Conservation (phyloP, 2,797 vertebrate genomes). For the Aplochiton taeniatus region DNA sequence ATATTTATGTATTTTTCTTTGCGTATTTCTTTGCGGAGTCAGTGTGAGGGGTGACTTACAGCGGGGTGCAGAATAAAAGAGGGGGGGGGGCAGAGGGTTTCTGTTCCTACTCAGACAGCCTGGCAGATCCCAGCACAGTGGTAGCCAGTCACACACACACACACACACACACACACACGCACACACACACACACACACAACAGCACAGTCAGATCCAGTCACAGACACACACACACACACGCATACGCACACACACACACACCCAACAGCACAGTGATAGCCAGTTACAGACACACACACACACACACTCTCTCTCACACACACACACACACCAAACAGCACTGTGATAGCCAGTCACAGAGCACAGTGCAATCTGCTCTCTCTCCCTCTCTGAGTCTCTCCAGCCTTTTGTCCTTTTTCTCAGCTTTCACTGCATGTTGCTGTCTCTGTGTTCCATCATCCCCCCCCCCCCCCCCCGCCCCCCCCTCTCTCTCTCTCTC, state of each 20-base stretch:
- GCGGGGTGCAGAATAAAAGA: conserved; percentile 65
- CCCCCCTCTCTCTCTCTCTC: neutral
- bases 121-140: neutral
- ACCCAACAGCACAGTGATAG: neutral
- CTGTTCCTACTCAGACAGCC: no score
- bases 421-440: neutral
- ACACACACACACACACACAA: conserved; percentile 1
- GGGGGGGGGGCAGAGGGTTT: conserved; percentile 10
- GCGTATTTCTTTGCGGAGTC: conserved; percentile 56
- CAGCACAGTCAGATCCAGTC: conserved; percentile 15
- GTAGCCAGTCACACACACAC: neutral
- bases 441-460: neutral
- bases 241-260: conserved; percentile 6
- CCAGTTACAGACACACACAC: neutral
- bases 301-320: no score
- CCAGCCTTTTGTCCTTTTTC: neutral
- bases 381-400: neutral
- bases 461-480: conserved; percentile 12
- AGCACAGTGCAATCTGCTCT: neutral
- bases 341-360: neutral
- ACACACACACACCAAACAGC: neutral
- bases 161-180: neutral
- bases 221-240: conserved; percentile 1
- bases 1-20: conserved; percentile 68
- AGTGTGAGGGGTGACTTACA: conserved; percentile 61